Base-by-base conservation (phyloP, 1,140 invertebrate genomes). In the Nomia melanderi region DNA sequence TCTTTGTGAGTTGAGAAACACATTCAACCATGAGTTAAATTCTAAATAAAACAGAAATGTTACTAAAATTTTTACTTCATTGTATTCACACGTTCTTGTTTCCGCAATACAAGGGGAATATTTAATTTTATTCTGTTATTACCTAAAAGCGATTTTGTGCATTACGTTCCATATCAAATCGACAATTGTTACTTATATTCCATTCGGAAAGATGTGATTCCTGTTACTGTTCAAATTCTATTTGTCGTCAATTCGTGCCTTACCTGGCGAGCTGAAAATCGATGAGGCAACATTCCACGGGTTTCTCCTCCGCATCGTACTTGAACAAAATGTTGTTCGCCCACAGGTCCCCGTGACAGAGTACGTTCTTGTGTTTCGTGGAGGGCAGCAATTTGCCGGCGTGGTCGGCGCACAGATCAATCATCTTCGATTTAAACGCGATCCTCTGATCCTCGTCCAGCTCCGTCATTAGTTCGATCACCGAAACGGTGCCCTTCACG, bases 311-410 rank as follows among this genome's bases (percentile, higher is more conserved):
- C 5, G 86, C 83, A 1, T 92, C 86, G 73, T 93, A 93, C 85
- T 94, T 94, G 74, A 94, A 95, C 80, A 95, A 88, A 53, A 95
- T 93, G 85, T 95, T 95, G 70, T 94, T 95, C 0, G 93, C 88
- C 95, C 94, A 95, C n/a, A 95, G 84, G 88, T 95, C 95, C 0
- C 94, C 94, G 70, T 95, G 94, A 75, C 94, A 94, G 3, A 95
- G 78, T 0, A 95, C 94, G 41, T 93, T 92, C 44, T 91, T 91
- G 47, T 91, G 93, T 71, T 91, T 92, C 0, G 82, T 71, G 2
- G 93, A 94, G 0, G 93, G 92, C 64, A 90, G 89, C 36, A 91
- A 87, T 12, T 93, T 90, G 3, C 88, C 71, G 5, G 23, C 86
- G 71, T 80, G 90, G 23, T 84, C 41, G 0, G 12, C 27, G 1